Evolutionary conservation across 1,140 invertebrate genomes (phyloP).

Genomic region (Pseudobourletiella spinata): DNA sequence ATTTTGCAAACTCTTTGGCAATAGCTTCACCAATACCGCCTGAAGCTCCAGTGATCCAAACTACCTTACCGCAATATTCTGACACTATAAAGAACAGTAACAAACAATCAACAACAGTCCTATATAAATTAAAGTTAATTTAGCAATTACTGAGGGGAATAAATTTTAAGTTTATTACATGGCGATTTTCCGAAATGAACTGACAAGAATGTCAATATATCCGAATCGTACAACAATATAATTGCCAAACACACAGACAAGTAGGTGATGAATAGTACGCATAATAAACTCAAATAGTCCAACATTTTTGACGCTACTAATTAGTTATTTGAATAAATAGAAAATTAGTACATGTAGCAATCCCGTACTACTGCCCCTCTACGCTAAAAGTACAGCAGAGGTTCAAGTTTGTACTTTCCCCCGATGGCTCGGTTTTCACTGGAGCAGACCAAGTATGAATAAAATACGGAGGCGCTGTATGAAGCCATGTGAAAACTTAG

Average conservation of each 20-base stretch:
- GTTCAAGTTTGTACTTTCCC: neutral
- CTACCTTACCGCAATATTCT: slow-evolving; percentile 58
- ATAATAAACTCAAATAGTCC: slow-evolving; percentile 16
- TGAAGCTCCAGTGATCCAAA: slow-evolving; percentile 83
- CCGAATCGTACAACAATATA: slow-evolving; percentile 20
- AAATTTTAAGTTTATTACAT: slow-evolving; percentile 13
- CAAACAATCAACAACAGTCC: neutral
- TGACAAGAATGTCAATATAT: slow-evolving; percentile 28
- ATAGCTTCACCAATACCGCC: slow-evolving; percentile 77
- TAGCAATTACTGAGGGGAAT: too few relatives aligned
- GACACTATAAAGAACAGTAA: neutral
- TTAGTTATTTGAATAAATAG: neutral
- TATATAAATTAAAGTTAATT: neutral
- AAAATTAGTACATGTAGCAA: too few relatives aligned
- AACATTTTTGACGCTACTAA: neutral
- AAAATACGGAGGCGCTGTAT: neutral
- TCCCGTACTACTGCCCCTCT: too few relatives aligned
- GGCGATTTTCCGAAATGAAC: slow-evolving; percentile 34
- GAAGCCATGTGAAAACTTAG: too few relatives aligned
- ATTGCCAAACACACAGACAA: slow-evolving; percentile 24
- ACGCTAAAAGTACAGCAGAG: neutral
- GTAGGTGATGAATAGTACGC: slow-evolving; percentile 22
- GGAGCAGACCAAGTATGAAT: neutral
- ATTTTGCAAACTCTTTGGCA: slow-evolving; percentile 59
- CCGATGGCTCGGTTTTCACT: too few relatives aligned